Percentiles rank a stretch among this genome's conserved stretches.
Conservation (phyloP, 2,888 invertebrate species). For the Gymnocheta viridis region DNA sequence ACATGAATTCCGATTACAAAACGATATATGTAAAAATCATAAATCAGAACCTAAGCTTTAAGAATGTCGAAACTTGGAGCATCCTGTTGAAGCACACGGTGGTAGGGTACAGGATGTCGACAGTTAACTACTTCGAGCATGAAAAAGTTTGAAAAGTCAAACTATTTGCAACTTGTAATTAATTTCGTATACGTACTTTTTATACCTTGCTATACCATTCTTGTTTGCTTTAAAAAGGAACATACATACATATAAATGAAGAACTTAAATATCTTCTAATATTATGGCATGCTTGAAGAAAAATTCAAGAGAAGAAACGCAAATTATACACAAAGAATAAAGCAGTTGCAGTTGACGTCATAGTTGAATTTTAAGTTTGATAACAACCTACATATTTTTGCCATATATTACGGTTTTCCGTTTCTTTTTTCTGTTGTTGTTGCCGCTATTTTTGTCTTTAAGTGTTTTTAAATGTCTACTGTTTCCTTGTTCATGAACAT, state of each 20-base stretch:
- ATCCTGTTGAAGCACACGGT: no score
- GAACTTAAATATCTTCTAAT: neutral
- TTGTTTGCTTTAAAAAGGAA: no score
- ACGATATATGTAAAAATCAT: no score
- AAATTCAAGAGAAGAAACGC: neutral
- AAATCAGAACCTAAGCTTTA: no score
- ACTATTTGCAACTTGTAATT: no score
- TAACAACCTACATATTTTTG: neutral
- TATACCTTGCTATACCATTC: no score
- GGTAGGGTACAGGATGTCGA: no score
- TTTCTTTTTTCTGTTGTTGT: neutral
- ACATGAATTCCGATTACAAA: no score
- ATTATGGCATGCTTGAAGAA: conserved; percentile 16
- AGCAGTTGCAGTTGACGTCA: conserved; percentile 32
- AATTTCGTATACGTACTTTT: no score
- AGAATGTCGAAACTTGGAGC: no score
- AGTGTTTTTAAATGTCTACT: conserved; percentile 9
- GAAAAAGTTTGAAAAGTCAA: no score
- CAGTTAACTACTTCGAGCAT: no score
- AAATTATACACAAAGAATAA: neutral
- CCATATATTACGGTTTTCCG: neutral
- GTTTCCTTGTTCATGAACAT: conserved; percentile 15
- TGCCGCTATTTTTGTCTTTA: neutral
- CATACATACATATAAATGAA: neutral
- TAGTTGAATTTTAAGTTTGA: neutral